Conservation (phyloP, 2,888 invertebrate species). For the Prosopocoilus inquinatus region DNA sequence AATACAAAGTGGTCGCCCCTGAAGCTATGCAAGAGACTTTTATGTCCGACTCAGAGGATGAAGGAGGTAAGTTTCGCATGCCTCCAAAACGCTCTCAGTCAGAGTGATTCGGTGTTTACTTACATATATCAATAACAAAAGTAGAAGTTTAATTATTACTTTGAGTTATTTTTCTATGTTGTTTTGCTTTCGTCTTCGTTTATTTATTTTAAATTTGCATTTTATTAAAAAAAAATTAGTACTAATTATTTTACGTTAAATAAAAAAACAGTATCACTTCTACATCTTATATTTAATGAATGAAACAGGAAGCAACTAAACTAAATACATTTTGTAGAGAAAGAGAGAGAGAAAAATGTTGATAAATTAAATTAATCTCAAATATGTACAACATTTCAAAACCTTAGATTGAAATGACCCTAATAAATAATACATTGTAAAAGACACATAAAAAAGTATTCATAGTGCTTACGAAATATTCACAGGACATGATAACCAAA, state of each 20-base stretch:
- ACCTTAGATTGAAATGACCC: too few relatives aligned
- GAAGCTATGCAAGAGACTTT: constrained; percentile 99
- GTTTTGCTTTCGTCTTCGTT: constrained; percentile 10
- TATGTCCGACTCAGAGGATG: constrained; percentile 98
- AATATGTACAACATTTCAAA: too few relatives aligned
- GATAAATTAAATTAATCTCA: too few relatives aligned
- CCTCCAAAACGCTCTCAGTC: neutral
- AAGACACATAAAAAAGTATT: too few relatives aligned
- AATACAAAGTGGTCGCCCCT: constrained; percentile 95
- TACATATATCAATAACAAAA: neutral
- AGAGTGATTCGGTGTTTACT: constrained; percentile 5
- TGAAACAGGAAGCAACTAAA: too few relatives aligned
- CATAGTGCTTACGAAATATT: too few relatives aligned
- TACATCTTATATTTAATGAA: too few relatives aligned
- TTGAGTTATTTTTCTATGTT: constrained; percentile 12
- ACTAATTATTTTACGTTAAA: neutral
- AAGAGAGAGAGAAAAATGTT: too few relatives aligned
- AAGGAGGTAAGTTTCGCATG: constrained; percentile 72
- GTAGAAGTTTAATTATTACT: constrained; percentile 6
- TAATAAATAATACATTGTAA: too few relatives aligned
- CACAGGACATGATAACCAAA: too few relatives aligned
- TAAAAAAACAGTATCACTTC: too few relatives aligned
- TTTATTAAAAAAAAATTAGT: constrained; percentile 12
- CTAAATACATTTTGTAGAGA: too few relatives aligned
- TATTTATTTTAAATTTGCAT: constrained; percentile 14